Percentiles rank a stretch among this genome's conserved stretches.
Evolutionary conservation across 1,140 invertebrate species (phyloP).

Genomic region (Aphaenogaster floridana): DNA sequence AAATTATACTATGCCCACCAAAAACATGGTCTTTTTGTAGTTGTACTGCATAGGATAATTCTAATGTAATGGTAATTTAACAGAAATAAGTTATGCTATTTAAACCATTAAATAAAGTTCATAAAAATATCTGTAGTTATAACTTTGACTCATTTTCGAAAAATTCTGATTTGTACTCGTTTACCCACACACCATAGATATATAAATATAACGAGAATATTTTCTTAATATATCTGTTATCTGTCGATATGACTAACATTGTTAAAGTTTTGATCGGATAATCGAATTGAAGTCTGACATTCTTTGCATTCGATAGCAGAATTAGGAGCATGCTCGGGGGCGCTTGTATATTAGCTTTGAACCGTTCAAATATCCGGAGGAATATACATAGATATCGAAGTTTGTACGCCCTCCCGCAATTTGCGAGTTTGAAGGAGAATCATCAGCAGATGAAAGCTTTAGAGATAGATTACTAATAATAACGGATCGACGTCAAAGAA

Average conservation of each 20-base stretch:
- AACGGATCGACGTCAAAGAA: background rate
- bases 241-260: background rate
- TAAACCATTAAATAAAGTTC: too few relatives aligned
- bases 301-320: background rate
- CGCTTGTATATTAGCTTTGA: background rate
- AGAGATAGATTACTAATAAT: background rate
- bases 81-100: too few relatives aligned
- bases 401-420: background rate
- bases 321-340: background rate
- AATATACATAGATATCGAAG: background rate
- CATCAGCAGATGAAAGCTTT: background rate
- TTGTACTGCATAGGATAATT: too few relatives aligned
- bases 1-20: too few relatives aligned
- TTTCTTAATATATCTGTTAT: background rate
- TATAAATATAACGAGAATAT: background rate
- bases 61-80: too few relatives aligned
- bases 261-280: constrained; percentile 10
- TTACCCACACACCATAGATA: background rate
- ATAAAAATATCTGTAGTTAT: too few relatives aligned
- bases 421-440: background rate
- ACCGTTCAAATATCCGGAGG: background rate
- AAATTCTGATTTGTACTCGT: too few relatives aligned
- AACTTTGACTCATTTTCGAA: too few relatives aligned
- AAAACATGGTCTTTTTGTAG: too few relatives aligned
- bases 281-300: background rate